Conservation (phyloP, 2,888 invertebrate genomes). For the Acrobeloides nanus region DNA sequence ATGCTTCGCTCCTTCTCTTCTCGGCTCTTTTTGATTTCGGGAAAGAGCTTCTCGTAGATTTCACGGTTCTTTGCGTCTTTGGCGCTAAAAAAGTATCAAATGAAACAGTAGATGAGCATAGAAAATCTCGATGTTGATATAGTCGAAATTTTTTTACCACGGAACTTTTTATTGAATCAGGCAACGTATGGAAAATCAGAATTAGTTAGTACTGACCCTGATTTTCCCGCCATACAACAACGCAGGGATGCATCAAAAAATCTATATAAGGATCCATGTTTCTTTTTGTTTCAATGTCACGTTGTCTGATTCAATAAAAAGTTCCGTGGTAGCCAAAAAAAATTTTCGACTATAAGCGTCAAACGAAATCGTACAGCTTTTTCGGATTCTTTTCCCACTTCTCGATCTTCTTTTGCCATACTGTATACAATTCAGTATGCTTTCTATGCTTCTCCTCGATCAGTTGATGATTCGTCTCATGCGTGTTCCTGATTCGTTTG, state of each 20-base stretch:
- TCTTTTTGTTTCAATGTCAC: too few relatives aligned
- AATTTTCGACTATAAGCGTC: background rate
- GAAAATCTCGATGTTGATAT: too few relatives aligned
- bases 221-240: too few relatives aligned
- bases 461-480: background rate
- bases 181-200: too few relatives aligned
- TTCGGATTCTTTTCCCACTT: slow-evolving; percentile 11
- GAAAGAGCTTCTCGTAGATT: slow-evolving; percentile 10
- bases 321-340: background rate
- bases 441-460: slow-evolving; percentile 1
- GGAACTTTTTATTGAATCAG: too few relatives aligned
- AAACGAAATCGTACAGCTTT: slow-evolving; percentile 2
- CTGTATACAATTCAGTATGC: slow-evolving; percentile 2
- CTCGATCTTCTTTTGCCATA: slow-evolving; percentile 5
- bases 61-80: slow-evolving; percentile 6
- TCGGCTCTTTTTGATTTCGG: slow-evolving; percentile 8
- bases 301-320: too few relatives aligned
- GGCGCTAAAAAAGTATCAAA: slow-evolving; percentile 4
- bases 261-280: too few relatives aligned
- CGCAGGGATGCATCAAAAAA: too few relatives aligned
- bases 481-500: background rate
- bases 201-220: too few relatives aligned
- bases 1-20: slow-evolving; percentile 10
- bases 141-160: too few relatives aligned
- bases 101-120: too few relatives aligned